Base-by-base conservation (phyloP, 2,113 vertebrate species). In the Aviceda subcristata region DNA sequence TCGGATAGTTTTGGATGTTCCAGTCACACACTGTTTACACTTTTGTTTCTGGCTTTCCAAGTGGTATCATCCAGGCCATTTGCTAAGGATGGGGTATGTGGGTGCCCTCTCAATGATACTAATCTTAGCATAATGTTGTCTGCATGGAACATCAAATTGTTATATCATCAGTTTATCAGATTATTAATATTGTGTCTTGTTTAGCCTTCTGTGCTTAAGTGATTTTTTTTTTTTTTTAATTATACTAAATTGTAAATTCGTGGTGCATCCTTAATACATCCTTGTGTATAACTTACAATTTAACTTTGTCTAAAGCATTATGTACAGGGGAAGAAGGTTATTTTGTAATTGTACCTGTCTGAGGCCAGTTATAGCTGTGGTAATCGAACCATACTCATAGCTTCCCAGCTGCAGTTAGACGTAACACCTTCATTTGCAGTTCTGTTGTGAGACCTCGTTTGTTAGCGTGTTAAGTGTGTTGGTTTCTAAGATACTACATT, bases 1-100 rank as follows among this genome's bases (percentile, higher is more conserved):
- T 34, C 14, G 9, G 45, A 34, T 36, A 21, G 10, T 73, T 67
- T 53, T 46, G 38, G 14, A 34, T 80, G 51, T 67, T 75, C 39
- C 30, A 24, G 17, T 43, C 2, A 8, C 18, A 14, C 1, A 2
- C 21, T 1, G 5, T 69, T 75, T 43, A 32, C 3, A 0, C 41
- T 73, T 38, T 16, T 6, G 48, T 46, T 74, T 62, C n/a, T 27
- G 11, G 10, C 24, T 80, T 75, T 92, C 22, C 11, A 56, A 41
- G 55, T 29, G 12, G 19, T 48, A 17, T 43, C 38, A 62, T 51
- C 57, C 53, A 41, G 34, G 46, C 50, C 7, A 6, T 64, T 80
- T 66, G 34, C 39, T 53, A 29, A 60, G 43, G 30, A 30, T 80
- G 41, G 48, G 36, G 39, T 34, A 27, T 46, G 38, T 39, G 60